phyloP scores from a whole-genome alignment of 2,888 invertebrate species.

The Asteroscopus sphinx region DNA sequence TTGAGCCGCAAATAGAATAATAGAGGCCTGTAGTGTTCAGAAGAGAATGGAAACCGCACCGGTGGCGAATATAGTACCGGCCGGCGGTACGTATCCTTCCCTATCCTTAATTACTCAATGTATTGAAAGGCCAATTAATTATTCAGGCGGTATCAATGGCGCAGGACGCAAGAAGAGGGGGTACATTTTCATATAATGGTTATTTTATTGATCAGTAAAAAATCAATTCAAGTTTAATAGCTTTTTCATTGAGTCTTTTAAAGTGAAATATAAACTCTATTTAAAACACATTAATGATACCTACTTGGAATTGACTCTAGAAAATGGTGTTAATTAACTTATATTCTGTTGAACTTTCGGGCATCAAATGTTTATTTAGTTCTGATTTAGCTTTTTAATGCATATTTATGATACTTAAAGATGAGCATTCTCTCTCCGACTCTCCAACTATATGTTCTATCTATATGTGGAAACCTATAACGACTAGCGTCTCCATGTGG shows the following conservation, averaged over 20 bases:
- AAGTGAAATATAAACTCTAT: not conserved
- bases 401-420: not conserved
- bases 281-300: too few relatives aligned
- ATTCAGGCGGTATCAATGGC: slow-evolving; percentile 44
- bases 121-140: slow-evolving; percentile 46
- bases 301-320: too few relatives aligned
- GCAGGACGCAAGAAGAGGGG: slow-evolving; percentile 6
- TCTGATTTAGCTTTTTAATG: not conserved
- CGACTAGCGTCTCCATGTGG: slow-evolving; percentile 16
- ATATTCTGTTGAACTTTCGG: too few relatives aligned
- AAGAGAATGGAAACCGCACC: slow-evolving; percentile 12
- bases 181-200: slow-evolving; percentile 26
- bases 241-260: not conserved
- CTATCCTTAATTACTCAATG: slow-evolving; percentile 46
- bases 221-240: not conserved
- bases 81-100: slow-evolving; percentile 24
- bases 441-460: not conserved
- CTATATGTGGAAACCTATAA: slow-evolving; percentile 26
- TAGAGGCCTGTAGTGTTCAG: not conserved
- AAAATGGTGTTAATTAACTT: too few relatives aligned
- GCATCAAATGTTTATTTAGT: not conserved
- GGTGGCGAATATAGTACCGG: slow-evolving; percentile 6
- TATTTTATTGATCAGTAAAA: slow-evolving; percentile 30
- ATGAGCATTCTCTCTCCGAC: not conserved
- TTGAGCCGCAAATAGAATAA: slow-evolving; percentile 6